Evolutionary conservation across 2,113 vertebrate species (phyloP).

Genomic region (Poeciliopsis prolifica): DNA sequence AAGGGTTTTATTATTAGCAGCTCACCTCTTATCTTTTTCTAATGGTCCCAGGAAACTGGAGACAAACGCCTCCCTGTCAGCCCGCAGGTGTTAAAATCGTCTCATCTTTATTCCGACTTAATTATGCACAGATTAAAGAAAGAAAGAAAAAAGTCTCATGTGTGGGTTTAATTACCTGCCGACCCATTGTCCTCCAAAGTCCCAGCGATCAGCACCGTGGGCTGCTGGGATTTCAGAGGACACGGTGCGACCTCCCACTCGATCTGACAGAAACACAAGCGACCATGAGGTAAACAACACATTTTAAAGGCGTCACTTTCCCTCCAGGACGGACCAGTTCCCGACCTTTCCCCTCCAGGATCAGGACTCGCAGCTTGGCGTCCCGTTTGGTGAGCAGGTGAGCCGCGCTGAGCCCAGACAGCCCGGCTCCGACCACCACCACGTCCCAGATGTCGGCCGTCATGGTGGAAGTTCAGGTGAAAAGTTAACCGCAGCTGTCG

Average conservation of each 20-base stretch:
- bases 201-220: constrained; percentile 72
- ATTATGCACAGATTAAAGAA: neutral
- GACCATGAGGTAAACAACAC: neutral
- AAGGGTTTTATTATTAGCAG: neutral
- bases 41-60: constrained; percentile 8
- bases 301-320: neutral
- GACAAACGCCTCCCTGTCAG: neutral
- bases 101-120: neutral
- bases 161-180: constrained; percentile 62
- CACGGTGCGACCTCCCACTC: constrained; percentile 78
- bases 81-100: neutral
- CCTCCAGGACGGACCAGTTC: neutral
- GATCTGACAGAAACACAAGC: constrained; percentile 57
- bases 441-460: constrained; percentile 73
- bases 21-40: neutral
- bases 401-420: constrained; percentile 78
- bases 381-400: constrained; percentile 65
- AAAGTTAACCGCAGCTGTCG: neutral
- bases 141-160: neutral
- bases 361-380: constrained; percentile 59
- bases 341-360: constrained; percentile 79
- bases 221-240: constrained; percentile 67
- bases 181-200: constrained; percentile 81
- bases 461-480: constrained; percentile 38
- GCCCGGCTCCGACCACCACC: constrained; percentile 77